A percentile compares a stretch with the other conserved stretches of the same genome.
Evolutionary conservation across 64 coral and sea anemone genomes (phyloP).

Genomic region (Montipora cactus): DNA sequence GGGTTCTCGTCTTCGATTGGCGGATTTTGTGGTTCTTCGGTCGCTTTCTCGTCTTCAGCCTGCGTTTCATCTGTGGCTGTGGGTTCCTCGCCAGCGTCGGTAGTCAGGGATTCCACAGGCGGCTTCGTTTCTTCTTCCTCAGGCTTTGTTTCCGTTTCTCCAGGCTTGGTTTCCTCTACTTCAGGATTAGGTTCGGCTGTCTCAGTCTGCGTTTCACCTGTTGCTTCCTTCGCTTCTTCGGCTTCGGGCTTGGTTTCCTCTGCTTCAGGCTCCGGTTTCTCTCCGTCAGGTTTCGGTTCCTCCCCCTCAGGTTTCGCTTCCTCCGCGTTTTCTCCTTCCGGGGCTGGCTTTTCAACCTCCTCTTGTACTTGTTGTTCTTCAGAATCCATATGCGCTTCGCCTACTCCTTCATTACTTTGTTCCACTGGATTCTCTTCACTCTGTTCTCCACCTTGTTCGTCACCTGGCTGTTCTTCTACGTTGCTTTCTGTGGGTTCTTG

Average conservation of each 20-base stretch:
- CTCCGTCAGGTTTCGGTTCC: constrained; percentile 21
- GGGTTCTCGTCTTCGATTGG: constrained; percentile 11
- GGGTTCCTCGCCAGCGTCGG: neutral
- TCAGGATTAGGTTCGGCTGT: too few species aligned
- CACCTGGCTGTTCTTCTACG: neutral
- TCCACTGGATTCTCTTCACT: constrained; percentile 1
- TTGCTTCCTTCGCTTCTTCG: neutral
- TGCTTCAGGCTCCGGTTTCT: neutral
- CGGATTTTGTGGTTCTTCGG: neutral
- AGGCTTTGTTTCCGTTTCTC: neutral
- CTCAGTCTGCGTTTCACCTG: neutral
- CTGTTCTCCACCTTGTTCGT: neutral
- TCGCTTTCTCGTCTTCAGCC: neutral
- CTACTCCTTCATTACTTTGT: constrained; percentile 5
- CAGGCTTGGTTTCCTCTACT: neutral
- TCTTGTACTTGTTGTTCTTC: neutral
- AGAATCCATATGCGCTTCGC: neutral
- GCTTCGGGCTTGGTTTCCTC: constrained; percentile 40
- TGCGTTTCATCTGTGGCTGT: neutral
- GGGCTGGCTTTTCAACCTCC: neutral
- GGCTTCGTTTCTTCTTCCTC: neutral
- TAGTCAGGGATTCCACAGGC: too few species aligned
- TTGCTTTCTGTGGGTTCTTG: neutral
- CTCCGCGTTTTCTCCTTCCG: constrained; percentile 16
- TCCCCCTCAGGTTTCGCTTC: constrained; percentile 9